phyloP scores from a whole-genome alignment of 2,113 vertebrate genomes.

The Oncorhynchus clarkii region DNA sequence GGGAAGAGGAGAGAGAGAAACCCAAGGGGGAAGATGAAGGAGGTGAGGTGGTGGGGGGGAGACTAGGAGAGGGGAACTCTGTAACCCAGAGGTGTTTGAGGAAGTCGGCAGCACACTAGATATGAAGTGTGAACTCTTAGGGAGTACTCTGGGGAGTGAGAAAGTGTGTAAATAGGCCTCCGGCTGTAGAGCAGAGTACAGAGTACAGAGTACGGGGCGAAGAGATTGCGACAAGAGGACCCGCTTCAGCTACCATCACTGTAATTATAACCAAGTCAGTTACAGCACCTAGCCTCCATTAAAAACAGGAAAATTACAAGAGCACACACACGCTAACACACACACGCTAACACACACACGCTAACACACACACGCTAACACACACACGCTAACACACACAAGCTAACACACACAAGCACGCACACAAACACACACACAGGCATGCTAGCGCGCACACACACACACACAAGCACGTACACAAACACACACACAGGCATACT shows the following conservation, averaged over 20 bases:
- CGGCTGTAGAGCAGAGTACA: conserved; percentile 39
- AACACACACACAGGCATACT: too few relatives aligned
- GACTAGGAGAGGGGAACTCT: not conserved
- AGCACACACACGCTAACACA: not conserved
- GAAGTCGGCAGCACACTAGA: not conserved
- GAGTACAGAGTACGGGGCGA: conserved; percentile 1
- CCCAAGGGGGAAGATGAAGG: not conserved
- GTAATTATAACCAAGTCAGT: conserved; percentile 50
- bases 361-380: too few relatives aligned
- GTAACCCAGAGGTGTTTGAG: not conserved
- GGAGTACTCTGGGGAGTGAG: not conserved
- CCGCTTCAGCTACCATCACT: conserved; percentile 41
- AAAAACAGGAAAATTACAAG: conserved; percentile 48
- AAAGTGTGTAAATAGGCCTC: conserved; percentile 23
- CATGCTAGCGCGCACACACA: not conserved
- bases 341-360: not conserved
- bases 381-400: too few relatives aligned
- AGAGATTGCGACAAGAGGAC: conserved; percentile 54
- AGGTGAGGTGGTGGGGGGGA: not conserved
- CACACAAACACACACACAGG: not conserved
- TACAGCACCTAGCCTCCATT: conserved; percentile 47
- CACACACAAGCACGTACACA: not conserved
- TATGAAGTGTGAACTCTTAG: not conserved
- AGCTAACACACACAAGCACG: too few relatives aligned
- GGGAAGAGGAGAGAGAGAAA: conserved; percentile 3